These are phyloP conservation scores for Thaumetopoea pityocampa DNA, from an alignment of 1,140 invertebrate species.

Conservation along the genomic window DNA sequence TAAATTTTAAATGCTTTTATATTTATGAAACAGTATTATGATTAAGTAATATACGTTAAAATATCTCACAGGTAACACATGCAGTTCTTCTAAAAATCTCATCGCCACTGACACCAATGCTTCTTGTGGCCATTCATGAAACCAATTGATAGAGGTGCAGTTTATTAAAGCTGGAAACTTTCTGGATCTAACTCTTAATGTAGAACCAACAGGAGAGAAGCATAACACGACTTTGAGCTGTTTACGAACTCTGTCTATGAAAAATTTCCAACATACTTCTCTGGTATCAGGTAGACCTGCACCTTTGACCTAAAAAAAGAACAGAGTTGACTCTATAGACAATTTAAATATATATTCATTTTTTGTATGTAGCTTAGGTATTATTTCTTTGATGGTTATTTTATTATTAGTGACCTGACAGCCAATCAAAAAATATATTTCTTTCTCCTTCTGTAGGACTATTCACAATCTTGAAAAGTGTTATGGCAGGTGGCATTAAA, in stretches of 20 bases:
- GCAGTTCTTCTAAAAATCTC: constrained; percentile 89
- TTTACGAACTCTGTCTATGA: constrained; percentile 94
- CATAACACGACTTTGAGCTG: constrained; percentile 95
- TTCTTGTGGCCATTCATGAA: constrained; percentile 98
- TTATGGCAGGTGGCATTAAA: too few relatives aligned
- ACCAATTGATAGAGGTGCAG: constrained; percentile 97
- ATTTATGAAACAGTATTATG: too few relatives aligned
- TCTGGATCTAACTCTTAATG: constrained; percentile 90
- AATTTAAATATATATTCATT: too few relatives aligned
- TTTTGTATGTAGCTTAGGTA: too few relatives aligned
- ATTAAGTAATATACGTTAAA: neutral
- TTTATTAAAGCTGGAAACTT: constrained; percentile 98
- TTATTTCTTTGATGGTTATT: too few relatives aligned
- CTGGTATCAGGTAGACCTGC: constrained; percentile 91
- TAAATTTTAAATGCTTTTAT: too few relatives aligned
- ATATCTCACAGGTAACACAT: constrained; percentile 83
- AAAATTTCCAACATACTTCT: constrained; percentile 98
- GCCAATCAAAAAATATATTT: too few relatives aligned
- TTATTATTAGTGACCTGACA: too few relatives aligned
- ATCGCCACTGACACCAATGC: constrained; percentile 94
- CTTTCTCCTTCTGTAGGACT: too few relatives aligned
- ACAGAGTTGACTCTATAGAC: too few relatives aligned
- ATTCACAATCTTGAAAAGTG: too few relatives aligned
- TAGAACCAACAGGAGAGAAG: constrained; percentile 96
- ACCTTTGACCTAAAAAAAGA: constrained; percentile 81